phyloP scores from a whole-genome alignment of 2,888 invertebrate species.

The Nemurella pictetii region DNA sequence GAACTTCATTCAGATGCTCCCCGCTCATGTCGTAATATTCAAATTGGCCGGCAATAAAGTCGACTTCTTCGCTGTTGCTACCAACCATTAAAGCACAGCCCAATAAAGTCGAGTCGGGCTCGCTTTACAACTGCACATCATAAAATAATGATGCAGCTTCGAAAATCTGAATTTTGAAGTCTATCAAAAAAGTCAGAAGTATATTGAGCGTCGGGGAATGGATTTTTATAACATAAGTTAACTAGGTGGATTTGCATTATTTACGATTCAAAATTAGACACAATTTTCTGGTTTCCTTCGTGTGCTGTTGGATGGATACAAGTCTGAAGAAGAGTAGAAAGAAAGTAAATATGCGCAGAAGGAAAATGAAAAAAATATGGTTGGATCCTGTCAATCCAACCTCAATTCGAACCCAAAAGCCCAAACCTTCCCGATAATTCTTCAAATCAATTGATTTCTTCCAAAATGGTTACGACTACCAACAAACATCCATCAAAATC shows the following conservation, averaged over 20 bases:
- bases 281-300: background rate
- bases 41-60: constrained; percentile 8
- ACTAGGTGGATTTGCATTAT: constrained; percentile 5
- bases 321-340: background rate
- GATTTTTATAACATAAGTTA: background rate
- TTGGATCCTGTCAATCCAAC: too few relatives aligned
- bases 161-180: background rate
- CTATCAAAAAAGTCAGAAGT: constrained; percentile 6
- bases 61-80: constrained; percentile 15
- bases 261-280: constrained; percentile 14
- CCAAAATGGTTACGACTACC: background rate
- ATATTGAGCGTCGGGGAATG: background rate
- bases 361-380: too few relatives aligned
- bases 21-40: background rate
- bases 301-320: background rate
- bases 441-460: background rate
- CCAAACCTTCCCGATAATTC: too few relatives aligned
- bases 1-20: background rate
- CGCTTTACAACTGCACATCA: background rate
- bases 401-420: too few relatives aligned
- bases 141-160: background rate
- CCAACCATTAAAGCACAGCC: constrained; percentile 2
- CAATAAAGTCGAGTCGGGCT: background rate
- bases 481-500: background rate
- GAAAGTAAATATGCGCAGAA: background rate